Evolutionary conservation across 2,888 invertebrate genomes (phyloP).

Genomic region (Hyles lineata): DNA sequence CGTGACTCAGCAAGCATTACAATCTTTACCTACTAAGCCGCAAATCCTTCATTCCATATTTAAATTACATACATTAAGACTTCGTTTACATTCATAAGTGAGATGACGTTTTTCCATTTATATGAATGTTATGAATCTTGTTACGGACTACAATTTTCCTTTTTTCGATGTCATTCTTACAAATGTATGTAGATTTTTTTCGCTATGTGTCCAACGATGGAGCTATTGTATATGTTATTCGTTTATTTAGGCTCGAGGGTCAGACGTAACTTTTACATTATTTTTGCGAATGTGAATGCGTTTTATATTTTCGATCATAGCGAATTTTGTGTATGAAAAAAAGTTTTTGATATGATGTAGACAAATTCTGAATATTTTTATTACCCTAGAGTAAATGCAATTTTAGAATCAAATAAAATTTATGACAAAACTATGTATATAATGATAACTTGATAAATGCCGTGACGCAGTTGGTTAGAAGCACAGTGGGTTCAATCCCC

Average conservation of each 20-base stretch:
- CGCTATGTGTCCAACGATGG: neutral
- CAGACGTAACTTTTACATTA: neutral
- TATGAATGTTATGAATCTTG: slow-evolving; percentile 10
- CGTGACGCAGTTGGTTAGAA: too few relatives aligned
- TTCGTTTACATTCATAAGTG: slow-evolving; percentile 4
- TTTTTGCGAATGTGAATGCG: neutral
- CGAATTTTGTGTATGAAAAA: too few relatives aligned
- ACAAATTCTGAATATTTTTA: too few relatives aligned
- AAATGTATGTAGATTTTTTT: neutral
- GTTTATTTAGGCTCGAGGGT: neutral
- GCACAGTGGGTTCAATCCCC: too few relatives aligned
- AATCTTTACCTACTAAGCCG: neutral
- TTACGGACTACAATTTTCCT: slow-evolving; percentile 7
- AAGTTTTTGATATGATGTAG: too few relatives aligned
- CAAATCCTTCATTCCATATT: slow-evolving; percentile 1
- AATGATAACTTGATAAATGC: too few relatives aligned
- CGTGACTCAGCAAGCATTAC: neutral
- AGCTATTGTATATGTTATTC: neutral
- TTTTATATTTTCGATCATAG: too few relatives aligned
- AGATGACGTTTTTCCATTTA: neutral
- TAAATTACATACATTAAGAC: neutral
- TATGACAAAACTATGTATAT: too few relatives aligned
- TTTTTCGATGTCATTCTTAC: slow-evolving; percentile 12
- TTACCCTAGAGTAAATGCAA: too few relatives aligned
- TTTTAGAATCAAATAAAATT: too few relatives aligned